phyloP scores from a whole-genome alignment of 2,113 vertebrate genomes.

The Cephalopholis sonnerati region DNA sequence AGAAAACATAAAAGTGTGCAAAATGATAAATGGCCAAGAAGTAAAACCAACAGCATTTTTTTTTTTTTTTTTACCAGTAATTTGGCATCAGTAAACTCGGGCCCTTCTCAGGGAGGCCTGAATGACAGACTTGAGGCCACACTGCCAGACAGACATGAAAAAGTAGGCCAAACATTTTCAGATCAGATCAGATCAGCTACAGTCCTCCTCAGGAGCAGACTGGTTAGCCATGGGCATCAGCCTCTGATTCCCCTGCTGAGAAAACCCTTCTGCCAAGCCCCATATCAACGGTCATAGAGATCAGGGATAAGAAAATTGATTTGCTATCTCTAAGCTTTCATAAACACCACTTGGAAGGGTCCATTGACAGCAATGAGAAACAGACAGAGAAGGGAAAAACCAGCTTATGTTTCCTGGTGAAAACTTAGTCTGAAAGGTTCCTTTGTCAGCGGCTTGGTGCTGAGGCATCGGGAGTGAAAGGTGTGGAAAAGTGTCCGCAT shows the following conservation, averaged over 20 bases:
- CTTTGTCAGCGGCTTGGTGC: slow-evolving; percentile 55
- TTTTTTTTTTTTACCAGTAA: background rate
- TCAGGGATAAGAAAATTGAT: slow-evolving; percentile 64
- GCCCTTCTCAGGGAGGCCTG: slow-evolving; percentile 8
- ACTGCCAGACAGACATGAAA: slow-evolving; percentile 13
- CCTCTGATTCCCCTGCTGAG: slow-evolving; percentile 6
- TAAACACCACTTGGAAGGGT: slow-evolving; percentile 40
- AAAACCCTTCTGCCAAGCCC: slow-evolving; percentile 22
- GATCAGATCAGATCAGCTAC: slow-evolving; percentile 26
- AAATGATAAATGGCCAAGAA: slow-evolving; percentile 62
- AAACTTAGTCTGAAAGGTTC: slow-evolving; percentile 60
- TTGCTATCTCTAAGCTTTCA: slow-evolving; percentile 52
- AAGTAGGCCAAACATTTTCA: slow-evolving; percentile 53
- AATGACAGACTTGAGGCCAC: slow-evolving; percentile 33
- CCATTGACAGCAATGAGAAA: slow-evolving; percentile 28
- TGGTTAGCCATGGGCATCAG: slow-evolving; percentile 32
- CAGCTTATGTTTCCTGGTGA: slow-evolving; percentile 61
- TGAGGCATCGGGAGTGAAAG: slow-evolving; percentile 65
- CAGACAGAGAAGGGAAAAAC: slow-evolving; percentile 34
- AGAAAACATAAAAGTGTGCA: slow-evolving; percentile 82
- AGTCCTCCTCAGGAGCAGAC: background rate
- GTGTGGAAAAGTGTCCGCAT: slow-evolving; percentile 71
- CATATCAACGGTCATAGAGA: slow-evolving; percentile 48
- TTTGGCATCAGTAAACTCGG: slow-evolving; percentile 27
- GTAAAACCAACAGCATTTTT: slow-evolving; percentile 34